Evolutionary conservation across 1,140 invertebrate species (phyloP), one percentile per base, ranked within the genome.

Genomic region (Maconellicoccus hirsutus): DNA sequence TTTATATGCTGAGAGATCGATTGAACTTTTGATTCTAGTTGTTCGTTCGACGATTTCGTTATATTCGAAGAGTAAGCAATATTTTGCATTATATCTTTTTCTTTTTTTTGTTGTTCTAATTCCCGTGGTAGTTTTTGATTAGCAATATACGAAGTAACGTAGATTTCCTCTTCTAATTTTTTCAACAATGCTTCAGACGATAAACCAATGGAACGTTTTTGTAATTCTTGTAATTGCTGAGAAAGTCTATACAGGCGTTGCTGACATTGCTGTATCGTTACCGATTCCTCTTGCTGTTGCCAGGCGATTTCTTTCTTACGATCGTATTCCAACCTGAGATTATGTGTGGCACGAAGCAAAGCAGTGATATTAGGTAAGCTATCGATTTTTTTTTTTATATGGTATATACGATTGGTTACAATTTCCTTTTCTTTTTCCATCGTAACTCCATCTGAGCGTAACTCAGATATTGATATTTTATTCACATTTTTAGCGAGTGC

Each of bases 401-500:
- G 82, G 75, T 91, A 89, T 73, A 92, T 86, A 71, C 90, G 83
- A 74, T 86, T 85, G 71, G 81, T 74, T 14, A 88, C 80, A 75
- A 90, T 87, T 77, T 93, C 90, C 78, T 87, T 89, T 78, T 94
- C 92, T 27, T 89, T 86, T 75, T 92, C 90, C 90, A 94, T 93
- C 39, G 90, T 86, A 75, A 86, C 84, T 10, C 93, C 86, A 77
- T 93, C 91, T 74, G 86, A 86, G 52, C 87, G 84, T 39, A 90
- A 82, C 79, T 90, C 87, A 16, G 82, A 78, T 2, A 83, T 84
- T 23, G 82, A 84, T 75, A 82, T 82, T 0, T 84, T 81, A 16
- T 52, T 52, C 74, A 82, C 84, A 73, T 82, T 84, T 75, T 86
- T 86, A 70, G 89, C 79, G 22, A 84, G 78, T 74, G 89, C 86